A percentile compares a stretch with the other conserved stretches of the same genome.
phyloP scores from a whole-genome alignment of 64 coral and sea anemone genomes.

The Pocillopora verrucosa region DNA sequence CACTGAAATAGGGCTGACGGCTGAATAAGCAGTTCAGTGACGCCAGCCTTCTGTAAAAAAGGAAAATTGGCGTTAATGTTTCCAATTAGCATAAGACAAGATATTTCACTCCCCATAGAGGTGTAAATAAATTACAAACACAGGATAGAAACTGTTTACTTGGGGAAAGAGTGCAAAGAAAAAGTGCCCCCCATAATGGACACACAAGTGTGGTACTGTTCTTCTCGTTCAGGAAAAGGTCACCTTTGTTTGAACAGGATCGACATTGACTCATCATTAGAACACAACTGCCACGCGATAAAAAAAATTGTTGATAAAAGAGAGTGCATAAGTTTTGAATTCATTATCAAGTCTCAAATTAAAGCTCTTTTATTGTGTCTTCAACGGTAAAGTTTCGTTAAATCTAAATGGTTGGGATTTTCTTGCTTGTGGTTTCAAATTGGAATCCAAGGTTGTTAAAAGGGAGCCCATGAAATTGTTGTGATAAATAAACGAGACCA shows the following conservation, averaged over 20 bases:
- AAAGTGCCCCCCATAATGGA: background rate
- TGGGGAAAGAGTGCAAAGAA: background rate
- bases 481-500: no score
- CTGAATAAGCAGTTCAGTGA: background rate
- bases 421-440: no score
- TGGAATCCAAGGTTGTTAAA: no score
- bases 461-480: no score
- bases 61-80: slow-evolving; percentile 22
- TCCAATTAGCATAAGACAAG: slow-evolving; percentile 6
- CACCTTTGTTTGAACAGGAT: background rate
- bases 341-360: no score
- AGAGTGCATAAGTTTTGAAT: background rate
- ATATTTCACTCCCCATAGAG: background rate
- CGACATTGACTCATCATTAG: background rate
- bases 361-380: no score
- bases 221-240: background rate
- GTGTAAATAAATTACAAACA: background rate
- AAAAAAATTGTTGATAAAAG: background rate
- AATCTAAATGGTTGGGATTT: no score
- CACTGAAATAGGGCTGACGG: background rate
- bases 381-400: no score
- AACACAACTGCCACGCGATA: background rate
- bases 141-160: background rate
- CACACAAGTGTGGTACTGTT: background rate
- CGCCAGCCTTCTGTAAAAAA: no score